phyloP scores from a whole-genome alignment of 2,113 vertebrate genomes.

The Gopherus flavomarginatus region DNA sequence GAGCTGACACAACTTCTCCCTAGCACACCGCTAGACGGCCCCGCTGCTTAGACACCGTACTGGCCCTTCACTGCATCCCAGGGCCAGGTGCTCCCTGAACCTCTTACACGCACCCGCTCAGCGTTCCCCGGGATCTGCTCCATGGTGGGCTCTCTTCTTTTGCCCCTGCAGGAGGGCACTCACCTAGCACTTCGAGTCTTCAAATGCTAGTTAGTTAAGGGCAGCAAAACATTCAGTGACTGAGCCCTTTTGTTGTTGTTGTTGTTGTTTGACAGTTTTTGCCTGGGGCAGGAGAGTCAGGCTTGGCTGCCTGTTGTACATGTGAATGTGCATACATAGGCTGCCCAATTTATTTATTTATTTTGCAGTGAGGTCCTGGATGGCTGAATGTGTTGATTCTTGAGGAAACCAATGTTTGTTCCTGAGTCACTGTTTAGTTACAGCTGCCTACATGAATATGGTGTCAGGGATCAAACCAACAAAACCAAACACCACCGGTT shows the following conservation, averaged over 20 bases:
- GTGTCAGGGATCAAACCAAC: not conserved
- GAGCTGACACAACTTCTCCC: not conserved
- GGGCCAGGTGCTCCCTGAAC: not conserved
- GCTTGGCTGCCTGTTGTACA: not conserved
- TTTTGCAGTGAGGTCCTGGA: not conserved
- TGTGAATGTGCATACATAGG: not conserved
- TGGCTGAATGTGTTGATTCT: not conserved
- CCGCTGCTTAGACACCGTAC: not conserved
- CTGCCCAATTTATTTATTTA: not conserved
- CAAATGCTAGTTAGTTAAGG: not conserved
- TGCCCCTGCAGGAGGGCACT: not conserved
- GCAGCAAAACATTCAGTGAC: no score
- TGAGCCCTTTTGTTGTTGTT: no score
- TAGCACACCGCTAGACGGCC: no score
- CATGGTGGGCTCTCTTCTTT: not conserved
- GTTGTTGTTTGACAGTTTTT: not conserved
- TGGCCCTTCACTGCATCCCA: accelerated
- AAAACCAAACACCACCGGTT: not conserved
- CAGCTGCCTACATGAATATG: not conserved
- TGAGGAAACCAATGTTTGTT: not conserved
- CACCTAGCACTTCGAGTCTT: not conserved
- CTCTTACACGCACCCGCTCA: not conserved
- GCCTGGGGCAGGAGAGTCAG: not conserved
- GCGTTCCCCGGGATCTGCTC: not conserved
- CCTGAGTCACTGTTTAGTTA: not conserved